Evolutionary conservation across 2,797 vertebrate species (phyloP).

Genomic region (Syngnathus rostellatus): DNA sequence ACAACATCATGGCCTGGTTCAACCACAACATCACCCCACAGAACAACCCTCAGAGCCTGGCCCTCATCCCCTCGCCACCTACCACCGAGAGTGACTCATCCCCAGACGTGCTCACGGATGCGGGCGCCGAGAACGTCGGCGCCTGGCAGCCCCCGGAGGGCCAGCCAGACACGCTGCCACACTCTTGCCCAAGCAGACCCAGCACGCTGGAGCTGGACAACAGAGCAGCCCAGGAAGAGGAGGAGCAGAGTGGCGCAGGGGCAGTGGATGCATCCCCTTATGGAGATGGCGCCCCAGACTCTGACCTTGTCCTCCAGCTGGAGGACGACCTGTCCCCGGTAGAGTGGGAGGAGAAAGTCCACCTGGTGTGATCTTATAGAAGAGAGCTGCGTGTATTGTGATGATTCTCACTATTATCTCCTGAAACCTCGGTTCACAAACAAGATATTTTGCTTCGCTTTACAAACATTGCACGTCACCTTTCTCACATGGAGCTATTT

Average conservation of each 20-base stretch:
- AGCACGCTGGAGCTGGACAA: constrained; percentile 46
- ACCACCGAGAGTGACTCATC: constrained; percentile 63
- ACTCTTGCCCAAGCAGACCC: constrained; percentile 24
- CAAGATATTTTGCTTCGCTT: not conserved
- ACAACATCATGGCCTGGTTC: constrained; percentile 99
- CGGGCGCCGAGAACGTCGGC: constrained; percentile 30
- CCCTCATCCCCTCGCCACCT: constrained; percentile 68
- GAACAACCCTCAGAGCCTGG: constrained; percentile 89
- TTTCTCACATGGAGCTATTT: not conserved
- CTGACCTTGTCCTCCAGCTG: constrained; percentile 53
- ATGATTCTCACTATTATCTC: not conserved
- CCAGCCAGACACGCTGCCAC: constrained; percentile 19
- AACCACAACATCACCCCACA: constrained; percentile 96
- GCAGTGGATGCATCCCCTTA: constrained; percentile 53
- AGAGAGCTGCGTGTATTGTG: constrained; percentile 34
- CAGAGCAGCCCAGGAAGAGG: constrained; percentile 16
- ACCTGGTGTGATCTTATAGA: constrained; percentile 77
- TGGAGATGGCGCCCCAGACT: constrained; percentile 33
- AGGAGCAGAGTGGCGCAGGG: constrained; percentile 33
- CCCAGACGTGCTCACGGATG: constrained; percentile 52
- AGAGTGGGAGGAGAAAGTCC: constrained; percentile 89
- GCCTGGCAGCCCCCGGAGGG: constrained; percentile 63
- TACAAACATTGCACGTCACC: not conserved
- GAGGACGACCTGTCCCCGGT: constrained; percentile 64
- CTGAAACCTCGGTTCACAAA: not conserved